Evolutionary conservation across 2,797 vertebrate genomes (phyloP), one percentile per base, ranked within the genome.

Genomic region (Acanthurus leucopareius): DNA sequence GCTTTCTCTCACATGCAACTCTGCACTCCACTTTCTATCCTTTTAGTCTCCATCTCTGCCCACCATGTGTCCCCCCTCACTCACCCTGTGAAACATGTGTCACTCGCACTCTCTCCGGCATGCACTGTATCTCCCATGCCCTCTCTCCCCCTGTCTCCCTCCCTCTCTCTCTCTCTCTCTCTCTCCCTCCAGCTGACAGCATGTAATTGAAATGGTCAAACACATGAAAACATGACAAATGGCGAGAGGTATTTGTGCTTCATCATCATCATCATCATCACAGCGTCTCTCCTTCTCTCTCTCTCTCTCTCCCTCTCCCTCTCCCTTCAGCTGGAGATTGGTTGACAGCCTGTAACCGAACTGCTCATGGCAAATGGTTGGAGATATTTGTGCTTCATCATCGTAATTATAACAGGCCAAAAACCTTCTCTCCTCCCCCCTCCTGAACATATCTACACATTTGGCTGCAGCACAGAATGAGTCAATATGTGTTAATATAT

Each of bases 151-250:
- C 28, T 28, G 28, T 25, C 25, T 25, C 25, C 25, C 25, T 25
- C 25, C 25, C 25, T 25, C 25, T 32, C 28, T 32, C 28, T 32
- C 28, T 32, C 79, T 59, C 22, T 67, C 64, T 58, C 67, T 69
- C 79, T 70, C 54, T 71, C 82, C 61, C 58, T 73, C 88, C 88
- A 92, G 90, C 91, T 93, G 92, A 91, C 92, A 92, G 91, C 91
- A 88, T 93, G 92, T 91, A 93, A 94, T 92, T 89, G 83, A 90
- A 93, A 93, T 93, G 86, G 92, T 92, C 89, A 90, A 91, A 92
- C 83, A 77, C 83, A 92, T 91, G 91, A 93, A 93, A 94, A 92
- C 84, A 86, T 90, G 89, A 91, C 92, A 94, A 91, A 93, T 92
- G 91, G 88, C 58, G 48, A 68, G 80, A 86, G 88, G 81, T 82